Conservation (phyloP, 2,797 vertebrate species). For the Sebastes goodei region DNA sequence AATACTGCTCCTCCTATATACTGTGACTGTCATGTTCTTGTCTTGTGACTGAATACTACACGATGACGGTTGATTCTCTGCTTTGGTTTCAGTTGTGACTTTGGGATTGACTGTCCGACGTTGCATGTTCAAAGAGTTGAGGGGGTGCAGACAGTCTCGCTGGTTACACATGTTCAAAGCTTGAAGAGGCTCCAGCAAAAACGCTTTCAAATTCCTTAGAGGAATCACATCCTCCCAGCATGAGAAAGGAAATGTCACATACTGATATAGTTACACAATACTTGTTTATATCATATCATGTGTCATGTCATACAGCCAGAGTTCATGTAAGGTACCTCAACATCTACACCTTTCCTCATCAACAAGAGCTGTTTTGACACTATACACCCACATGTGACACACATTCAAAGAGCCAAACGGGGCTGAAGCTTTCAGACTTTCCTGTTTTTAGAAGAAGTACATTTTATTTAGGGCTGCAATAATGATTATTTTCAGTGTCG, state of each 20-base stretch:
- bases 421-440: not conserved
- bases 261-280: not conserved
- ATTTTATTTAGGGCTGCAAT: not conserved
- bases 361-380: not conserved
- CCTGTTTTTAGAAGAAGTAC: not conserved
- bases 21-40: not conserved
- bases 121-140: not conserved
- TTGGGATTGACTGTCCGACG: constrained; percentile 1
- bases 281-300: not conserved
- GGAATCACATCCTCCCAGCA: not conserved
- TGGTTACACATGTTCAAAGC: constrained; percentile 11
- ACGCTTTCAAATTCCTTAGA: not conserved
- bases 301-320: not conserved
- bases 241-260: not conserved
- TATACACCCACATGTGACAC: constrained; percentile 6
- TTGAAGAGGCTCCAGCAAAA: not conserved
- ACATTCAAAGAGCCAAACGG: constrained; percentile 1
- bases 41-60: not conserved
- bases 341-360: not conserved
- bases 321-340: not conserved
- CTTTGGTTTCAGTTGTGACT: constrained; percentile 26
- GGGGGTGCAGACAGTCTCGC: not conserved
- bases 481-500: no score
- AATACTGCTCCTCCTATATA: not conserved
- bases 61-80: not conserved